Evolutionary conservation across 2,888 invertebrate genomes (phyloP), one percentile per base, ranked within the genome.

Genomic region (Corythucha ciliata): DNA sequence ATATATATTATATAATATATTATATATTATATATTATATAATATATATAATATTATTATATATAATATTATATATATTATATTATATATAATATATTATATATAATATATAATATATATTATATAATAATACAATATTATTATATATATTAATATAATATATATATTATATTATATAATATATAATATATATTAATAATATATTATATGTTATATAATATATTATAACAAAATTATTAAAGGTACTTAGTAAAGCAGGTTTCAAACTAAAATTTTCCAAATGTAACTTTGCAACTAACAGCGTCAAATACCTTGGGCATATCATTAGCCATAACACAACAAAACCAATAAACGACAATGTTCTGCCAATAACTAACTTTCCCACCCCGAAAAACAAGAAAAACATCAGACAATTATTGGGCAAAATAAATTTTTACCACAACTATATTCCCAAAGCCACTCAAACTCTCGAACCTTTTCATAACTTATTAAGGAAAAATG

Each of bases 221-320:
- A n/a, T n/a, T 37, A 14, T 59, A 25, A 27, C 37, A 42, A 26
- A 26, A 36, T 10, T 53, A 12, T 32, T 59, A 24, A 8, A 53
- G 18, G 53, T 50, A 8, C 41, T 59, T 20, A 20, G 29, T n/a
- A 14, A 18, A 22, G 49, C 45, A 41, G 47, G 54, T 16, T 54
- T 54, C 33, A 22, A 44, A 47, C 26, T 51, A n/a, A 54, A 46
- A 27, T 40, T 50, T 29, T n/a, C 18, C 16, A 54, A 54, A 32
- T 54, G 54, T 42, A 45, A 22, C 18, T 37, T 55, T 52, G 47
- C 47, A 14, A 41, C 18, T n/a, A 41, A 42, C 10, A 39, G 18
- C 26, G 52, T 36, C 10, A 55, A 55, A 48, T 55, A 48, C 16
- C 36, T 52, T 16, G 41, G 49, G 14, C 54, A 54, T 18, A 20